phyloP scores from a whole-genome alignment of 2,888 invertebrate species.

The Diabrotica balteata region DNA sequence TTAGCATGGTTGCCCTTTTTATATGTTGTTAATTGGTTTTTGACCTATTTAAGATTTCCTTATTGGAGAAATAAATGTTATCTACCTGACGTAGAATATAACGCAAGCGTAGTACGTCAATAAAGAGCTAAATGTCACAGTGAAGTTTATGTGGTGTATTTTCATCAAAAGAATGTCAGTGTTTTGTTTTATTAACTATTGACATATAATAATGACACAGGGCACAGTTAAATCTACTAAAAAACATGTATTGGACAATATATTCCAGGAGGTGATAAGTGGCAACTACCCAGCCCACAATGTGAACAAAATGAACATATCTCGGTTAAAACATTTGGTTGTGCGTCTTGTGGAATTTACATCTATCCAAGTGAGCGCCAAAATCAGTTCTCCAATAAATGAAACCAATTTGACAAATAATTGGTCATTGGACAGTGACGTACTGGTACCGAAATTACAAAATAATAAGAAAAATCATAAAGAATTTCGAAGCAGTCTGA shows the following conservation, averaged over 20 bases:
- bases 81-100: too few species aligned
- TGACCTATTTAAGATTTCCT: too few species aligned
- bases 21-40: too few species aligned
- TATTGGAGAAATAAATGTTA: too few species aligned
- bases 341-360: conserved; percentile 25
- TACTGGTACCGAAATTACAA: conserved; percentile 11
- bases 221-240: too few species aligned
- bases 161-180: too few species aligned
- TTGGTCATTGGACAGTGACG: conserved; percentile 19
- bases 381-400: conserved; percentile 17
- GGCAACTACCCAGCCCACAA: conserved; percentile 22
- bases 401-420: conserved; percentile 18
- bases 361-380: conserved; percentile 24
- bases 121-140: too few species aligned
- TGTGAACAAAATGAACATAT: conserved; percentile 20
- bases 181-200: too few species aligned
- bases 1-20: too few species aligned
- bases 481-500: conserved; percentile 24
- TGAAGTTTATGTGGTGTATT: too few species aligned
- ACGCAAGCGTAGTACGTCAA: too few species aligned
- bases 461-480: conserved; percentile 8
- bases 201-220: too few species aligned
- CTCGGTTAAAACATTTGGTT: conserved; percentile 22
- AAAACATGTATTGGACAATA: not conserved
- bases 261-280: conserved; percentile 23